phyloP scores from a whole-genome alignment of 2,113 vertebrate species.

The Orthochromis malagaraziensis region DNA sequence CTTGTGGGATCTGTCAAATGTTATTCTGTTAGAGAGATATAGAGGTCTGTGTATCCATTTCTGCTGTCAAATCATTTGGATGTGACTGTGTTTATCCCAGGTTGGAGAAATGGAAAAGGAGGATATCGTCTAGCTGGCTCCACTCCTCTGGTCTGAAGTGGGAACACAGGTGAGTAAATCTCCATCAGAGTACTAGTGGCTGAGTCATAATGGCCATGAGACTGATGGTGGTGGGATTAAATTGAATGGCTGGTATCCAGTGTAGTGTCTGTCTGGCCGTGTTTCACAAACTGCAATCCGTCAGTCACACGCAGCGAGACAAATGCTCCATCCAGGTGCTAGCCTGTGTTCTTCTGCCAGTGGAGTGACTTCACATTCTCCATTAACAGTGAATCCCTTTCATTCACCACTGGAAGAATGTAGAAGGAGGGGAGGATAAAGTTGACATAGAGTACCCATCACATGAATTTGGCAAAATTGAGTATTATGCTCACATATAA shows the following conservation, averaged over 20 bases:
- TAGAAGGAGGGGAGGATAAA: conserved; percentile 11
- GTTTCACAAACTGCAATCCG: conserved; percentile 38
- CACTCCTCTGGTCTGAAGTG: not conserved
- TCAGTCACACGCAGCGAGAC: conserved; percentile 40
- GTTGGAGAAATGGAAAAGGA: not conserved
- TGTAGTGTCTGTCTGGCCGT: not conserved
- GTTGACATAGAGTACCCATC: not conserved
- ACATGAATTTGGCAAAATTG: not conserved
- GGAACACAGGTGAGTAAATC: conserved; percentile 40
- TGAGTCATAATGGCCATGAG: conserved; percentile 5
- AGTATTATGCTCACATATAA: not conserved
- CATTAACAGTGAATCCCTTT: conserved; percentile 26
- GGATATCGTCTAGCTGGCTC: not conserved
- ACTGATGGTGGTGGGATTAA: conserved; percentile 40
- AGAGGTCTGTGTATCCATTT: not conserved
- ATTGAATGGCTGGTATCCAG: conserved; percentile 46
- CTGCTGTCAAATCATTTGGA: not conserved
- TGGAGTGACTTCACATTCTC: conserved; percentile 57
- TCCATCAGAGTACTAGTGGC: not conserved
- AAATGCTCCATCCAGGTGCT: conserved; percentile 51
- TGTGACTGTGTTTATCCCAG: not conserved
- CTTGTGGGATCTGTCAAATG: conserved; percentile 3
- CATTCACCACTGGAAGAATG: conserved; percentile 17
- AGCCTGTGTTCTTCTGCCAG: conserved; percentile 43
- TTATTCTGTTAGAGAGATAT: not conserved